These are phyloP conservation scores for Haemorhous mexicanus DNA, from an alignment of 2,113 vertebrate species.

Conservation along the genomic window DNA sequence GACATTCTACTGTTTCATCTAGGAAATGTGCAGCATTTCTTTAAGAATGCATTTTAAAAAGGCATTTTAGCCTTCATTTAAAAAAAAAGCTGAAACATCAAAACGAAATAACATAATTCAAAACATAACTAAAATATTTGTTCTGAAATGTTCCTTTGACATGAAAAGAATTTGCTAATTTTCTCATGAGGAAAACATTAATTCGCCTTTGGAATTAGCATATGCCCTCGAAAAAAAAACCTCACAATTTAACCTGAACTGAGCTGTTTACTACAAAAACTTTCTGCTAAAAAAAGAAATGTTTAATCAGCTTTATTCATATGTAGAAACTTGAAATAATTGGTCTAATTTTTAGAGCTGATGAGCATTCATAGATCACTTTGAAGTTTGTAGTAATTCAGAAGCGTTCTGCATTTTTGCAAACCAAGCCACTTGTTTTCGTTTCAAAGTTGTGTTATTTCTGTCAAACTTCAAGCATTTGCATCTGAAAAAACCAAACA, in stretches of 20 bases:
- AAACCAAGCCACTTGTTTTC: neutral
- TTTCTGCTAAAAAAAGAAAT: conserved; percentile 33
- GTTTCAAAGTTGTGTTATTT: neutral
- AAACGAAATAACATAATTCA: conserved; percentile 57
- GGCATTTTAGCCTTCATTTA: neutral
- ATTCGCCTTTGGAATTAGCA: conserved; percentile 23
- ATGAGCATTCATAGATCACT: neutral
- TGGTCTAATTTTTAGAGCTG: conserved; percentile 33
- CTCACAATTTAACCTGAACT: neutral
- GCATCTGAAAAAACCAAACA: accelerated
- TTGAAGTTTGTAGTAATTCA: conserved; percentile 47
- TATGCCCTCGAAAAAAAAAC: neutral
- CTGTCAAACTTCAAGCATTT: neutral
- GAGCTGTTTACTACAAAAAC: neutral
- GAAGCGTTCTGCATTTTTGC: conserved; percentile 24
- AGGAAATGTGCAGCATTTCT: neutral
- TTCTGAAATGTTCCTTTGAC: conserved; percentile 59
- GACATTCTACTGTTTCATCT: neutral
- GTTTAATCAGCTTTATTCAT: conserved; percentile 47
- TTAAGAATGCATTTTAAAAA: neutral
- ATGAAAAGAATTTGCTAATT: conserved; percentile 59
- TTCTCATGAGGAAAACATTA: conserved; percentile 15
- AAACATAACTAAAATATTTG: conserved; percentile 63
- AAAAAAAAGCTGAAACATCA: conserved; percentile 27
- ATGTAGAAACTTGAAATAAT: conserved; percentile 42